Percentiles rank a stretch among this genome's conserved stretches.
Conservation (phyloP, 2,113 vertebrate species). For the Morphnarchus princeps region DNA sequence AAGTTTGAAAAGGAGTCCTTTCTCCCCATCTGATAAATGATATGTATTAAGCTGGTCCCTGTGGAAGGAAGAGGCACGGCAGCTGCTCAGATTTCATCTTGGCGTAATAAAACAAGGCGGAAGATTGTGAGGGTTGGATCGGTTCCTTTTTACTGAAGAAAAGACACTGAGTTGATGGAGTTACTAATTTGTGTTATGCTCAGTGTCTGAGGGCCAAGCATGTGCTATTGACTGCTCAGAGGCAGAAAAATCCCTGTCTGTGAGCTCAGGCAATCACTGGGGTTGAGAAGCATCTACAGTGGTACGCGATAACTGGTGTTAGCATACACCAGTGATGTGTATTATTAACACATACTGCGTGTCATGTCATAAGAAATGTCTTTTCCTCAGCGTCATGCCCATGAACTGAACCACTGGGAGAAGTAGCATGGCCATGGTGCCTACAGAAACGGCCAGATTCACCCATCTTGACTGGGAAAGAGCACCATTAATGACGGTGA, state of each 20-base stretch:
- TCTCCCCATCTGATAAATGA: background rate
- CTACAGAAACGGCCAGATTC: background rate
- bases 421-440: background rate
- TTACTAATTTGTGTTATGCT: background rate
- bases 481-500: background rate
- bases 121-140: background rate
- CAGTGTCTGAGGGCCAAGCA: background rate
- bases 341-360: background rate
- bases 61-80: background rate
- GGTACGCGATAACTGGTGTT: background rate
- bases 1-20: background rate
- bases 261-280: background rate
- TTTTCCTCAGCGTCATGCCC: background rate
- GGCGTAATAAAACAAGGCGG: background rate
- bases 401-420: background rate
- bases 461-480: background rate
- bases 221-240: background rate
- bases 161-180: background rate
- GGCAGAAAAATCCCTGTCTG: background rate
- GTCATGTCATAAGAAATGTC: background rate
- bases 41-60: background rate
- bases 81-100: background rate
- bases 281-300: background rate
- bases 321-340: background rate
- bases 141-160: background rate